A percentile compares a stretch with the other conserved stretches of the same genome.
These are phyloP conservation scores for Tenthredo notha DNA, from an alignment of 2,888 invertebrate genomes.

Conservation along the genomic window DNA sequence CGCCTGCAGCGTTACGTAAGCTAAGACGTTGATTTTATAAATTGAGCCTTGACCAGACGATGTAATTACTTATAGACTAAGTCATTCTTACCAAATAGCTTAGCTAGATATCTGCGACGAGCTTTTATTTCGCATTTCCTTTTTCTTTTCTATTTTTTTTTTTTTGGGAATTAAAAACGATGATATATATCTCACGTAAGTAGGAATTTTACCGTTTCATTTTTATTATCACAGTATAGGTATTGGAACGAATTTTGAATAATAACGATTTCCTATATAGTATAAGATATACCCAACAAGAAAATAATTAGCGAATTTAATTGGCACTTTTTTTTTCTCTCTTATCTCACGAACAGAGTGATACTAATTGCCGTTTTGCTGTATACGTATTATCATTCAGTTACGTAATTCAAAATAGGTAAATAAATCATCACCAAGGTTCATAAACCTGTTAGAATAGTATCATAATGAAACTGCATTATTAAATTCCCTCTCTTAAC, in stretches of 20 bases:
- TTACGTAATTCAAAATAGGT: neutral
- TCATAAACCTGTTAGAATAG: conserved; percentile 6
- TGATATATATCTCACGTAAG: neutral
- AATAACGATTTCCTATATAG: neutral
- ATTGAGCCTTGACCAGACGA: conserved; percentile 50
- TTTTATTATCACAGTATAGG: neutral
- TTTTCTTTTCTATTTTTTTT: conserved; percentile 5
- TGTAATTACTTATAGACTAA: conserved; percentile 44
- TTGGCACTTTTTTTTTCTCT: neutral
- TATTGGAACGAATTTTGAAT: neutral
- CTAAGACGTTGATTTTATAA: conserved; percentile 41
- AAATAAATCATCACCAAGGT: conserved; percentile 7
- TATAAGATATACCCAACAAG: neutral
- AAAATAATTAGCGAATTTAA: neutral
- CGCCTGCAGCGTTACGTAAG: conserved; percentile 39
- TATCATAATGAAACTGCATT: conserved; percentile 5
- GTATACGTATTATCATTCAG: neutral
- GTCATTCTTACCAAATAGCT: conserved; percentile 32
- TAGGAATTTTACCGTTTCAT: neutral
- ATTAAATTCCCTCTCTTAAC: neutral
- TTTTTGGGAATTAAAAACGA: neutral
- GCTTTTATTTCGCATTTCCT: neutral
- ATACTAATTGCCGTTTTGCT: conserved; percentile 15
- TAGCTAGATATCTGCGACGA: neutral
- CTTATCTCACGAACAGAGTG: neutral